Conservation (phyloP, 2,113 vertebrate genomes). For the Hippolais icterina region DNA sequence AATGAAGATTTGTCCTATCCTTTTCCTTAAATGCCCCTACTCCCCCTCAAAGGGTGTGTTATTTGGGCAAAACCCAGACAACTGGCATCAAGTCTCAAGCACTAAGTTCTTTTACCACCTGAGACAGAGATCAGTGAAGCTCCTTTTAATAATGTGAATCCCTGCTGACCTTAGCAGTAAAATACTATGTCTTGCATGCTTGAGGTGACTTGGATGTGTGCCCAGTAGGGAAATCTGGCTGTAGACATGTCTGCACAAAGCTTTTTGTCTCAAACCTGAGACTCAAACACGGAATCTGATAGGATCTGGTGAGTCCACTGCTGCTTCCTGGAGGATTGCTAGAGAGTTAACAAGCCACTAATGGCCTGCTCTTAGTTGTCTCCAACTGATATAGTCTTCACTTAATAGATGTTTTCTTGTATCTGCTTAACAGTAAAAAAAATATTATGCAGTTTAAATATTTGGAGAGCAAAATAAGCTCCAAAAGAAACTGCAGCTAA, state of each 20-base stretch:
- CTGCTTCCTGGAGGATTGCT: neutral
- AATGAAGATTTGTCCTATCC: neutral
- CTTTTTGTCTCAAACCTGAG: conserved; percentile 2
- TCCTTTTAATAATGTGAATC: neutral
- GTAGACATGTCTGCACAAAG: neutral
- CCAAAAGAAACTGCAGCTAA: neutral
- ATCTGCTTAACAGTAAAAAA: neutral
- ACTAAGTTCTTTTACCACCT: neutral
- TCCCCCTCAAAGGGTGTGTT: neutral
- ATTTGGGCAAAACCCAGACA: neutral
- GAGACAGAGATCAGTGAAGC: neutral
- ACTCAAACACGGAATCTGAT: neutral
- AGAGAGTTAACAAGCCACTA: neutral
- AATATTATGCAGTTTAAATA: neutral
- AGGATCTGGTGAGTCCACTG: neutral
- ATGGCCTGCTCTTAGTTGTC: neutral
- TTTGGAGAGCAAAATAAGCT: neutral
- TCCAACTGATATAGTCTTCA: neutral
- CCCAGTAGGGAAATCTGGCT: neutral
- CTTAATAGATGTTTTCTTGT: neutral
- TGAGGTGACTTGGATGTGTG: neutral
- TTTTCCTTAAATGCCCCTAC: neutral
- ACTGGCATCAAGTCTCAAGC: neutral
- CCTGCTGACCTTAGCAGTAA: neutral
- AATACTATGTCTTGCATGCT: neutral